phyloP scores from a whole-genome alignment of 2,113 vertebrate genomes.

The Ciconia boyciana region DNA sequence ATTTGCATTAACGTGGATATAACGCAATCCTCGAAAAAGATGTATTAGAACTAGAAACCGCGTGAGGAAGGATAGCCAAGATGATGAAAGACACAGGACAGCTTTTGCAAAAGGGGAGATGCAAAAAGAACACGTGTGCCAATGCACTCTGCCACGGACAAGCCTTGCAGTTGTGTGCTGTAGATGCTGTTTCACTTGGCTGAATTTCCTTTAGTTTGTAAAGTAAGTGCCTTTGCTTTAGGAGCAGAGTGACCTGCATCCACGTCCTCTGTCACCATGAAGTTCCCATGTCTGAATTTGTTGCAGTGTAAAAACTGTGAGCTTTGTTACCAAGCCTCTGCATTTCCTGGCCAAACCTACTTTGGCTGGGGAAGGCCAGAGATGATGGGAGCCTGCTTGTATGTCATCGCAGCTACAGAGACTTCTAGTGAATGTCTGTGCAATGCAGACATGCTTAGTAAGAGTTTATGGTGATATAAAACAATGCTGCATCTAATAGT shows the following conservation, averaged over 20 bases:
- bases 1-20: not conserved
- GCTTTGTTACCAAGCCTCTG: not conserved
- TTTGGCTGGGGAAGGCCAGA: not conserved
- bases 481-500: accelerated
- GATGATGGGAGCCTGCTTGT: not conserved
- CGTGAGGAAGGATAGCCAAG: not conserved
- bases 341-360: not conserved
- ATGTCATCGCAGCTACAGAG: not conserved
- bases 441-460: not conserved
- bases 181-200: not conserved
- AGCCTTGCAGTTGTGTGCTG: not conserved
- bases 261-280: not conserved
- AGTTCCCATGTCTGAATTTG: not conserved
- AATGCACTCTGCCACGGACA: accelerated
- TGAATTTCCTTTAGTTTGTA: not conserved
- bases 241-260: not conserved
- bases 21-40: accelerated
- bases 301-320: not conserved
- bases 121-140: no score
- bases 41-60: not conserved
- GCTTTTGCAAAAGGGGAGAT: not conserved
- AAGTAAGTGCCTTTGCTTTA: not conserved
- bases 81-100: not conserved
- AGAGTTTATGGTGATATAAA: not conserved
- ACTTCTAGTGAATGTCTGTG: accelerated